phyloP scores from a whole-genome alignment of 2,888 invertebrate species.

The Drosophila aldrichi region DNA sequence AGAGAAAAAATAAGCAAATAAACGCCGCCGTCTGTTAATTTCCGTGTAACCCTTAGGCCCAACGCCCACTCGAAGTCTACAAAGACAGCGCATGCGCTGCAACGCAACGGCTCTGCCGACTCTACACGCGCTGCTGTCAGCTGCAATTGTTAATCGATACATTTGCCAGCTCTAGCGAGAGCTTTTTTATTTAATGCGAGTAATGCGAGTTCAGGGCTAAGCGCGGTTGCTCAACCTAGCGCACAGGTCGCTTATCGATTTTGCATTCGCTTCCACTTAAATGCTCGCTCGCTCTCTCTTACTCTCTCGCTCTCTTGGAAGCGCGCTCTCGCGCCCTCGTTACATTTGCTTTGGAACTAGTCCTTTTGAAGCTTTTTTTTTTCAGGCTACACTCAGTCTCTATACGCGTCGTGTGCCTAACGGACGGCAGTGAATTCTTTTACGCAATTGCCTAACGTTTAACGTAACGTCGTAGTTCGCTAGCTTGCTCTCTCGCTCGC shows the following conservation, averaged over 20 bases:
- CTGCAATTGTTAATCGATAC: constrained; percentile 64
- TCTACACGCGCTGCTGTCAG: constrained; percentile 51
- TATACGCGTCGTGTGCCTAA: constrained; percentile 66
- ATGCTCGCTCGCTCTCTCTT: constrained; percentile 2
- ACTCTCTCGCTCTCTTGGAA: neutral
- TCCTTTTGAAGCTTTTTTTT: constrained; percentile 61
- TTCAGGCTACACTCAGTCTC: constrained; percentile 65
- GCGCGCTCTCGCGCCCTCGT: constrained; percentile 53
- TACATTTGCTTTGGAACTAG: constrained; percentile 50
- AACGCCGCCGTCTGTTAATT: constrained; percentile 56
- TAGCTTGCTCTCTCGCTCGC: constrained; percentile 28
- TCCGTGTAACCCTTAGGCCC: constrained; percentile 50
- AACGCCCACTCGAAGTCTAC: constrained; percentile 17
- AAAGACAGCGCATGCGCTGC: constrained; percentile 59
- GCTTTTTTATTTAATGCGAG: constrained; percentile 32
- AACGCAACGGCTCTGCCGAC: constrained; percentile 23
- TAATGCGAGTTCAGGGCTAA: constrained; percentile 70
- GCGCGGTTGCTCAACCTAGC: constrained; percentile 68
- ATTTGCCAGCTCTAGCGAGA: constrained; percentile 30
- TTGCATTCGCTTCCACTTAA: constrained; percentile 18
- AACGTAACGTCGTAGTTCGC: constrained; percentile 58
- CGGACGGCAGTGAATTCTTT: constrained; percentile 52
- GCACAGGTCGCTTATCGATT: constrained; percentile 55
- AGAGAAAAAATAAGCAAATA: neutral
- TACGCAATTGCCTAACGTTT: constrained; percentile 28